Conservation (phyloP, 2,797 vertebrate genomes). For the Ibycter americanus region DNA sequence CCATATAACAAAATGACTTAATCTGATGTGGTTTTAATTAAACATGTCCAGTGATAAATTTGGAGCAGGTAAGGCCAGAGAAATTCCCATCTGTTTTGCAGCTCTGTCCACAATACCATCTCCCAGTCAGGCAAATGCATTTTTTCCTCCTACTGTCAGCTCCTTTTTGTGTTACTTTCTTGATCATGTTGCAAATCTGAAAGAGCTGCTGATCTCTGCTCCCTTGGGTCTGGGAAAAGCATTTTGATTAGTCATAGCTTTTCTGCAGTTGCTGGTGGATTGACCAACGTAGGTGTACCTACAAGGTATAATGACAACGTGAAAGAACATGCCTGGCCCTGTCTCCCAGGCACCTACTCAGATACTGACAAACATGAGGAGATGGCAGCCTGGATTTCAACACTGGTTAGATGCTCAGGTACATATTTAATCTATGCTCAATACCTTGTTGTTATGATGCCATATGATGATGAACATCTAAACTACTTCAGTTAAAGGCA, state of each 20-base stretch:
- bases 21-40: slow-evolving; percentile 54
- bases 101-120: background rate
- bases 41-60: background rate
- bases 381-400: background rate
- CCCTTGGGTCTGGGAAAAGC: background rate
- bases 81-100: slow-evolving; percentile 18
- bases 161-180: background rate
- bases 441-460: background rate
- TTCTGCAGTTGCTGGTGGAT: background rate
- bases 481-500: accelerated
- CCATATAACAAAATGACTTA: slow-evolving; percentile 31
- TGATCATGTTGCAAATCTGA: background rate
- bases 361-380: background rate
- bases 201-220: background rate
- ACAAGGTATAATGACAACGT: background rate
- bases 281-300: background rate
- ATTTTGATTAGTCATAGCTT: background rate
- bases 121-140: background rate
- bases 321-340: background rate
- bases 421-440: background rate
- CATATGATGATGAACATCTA: accelerated
- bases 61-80: background rate
- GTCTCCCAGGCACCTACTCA: background rate
- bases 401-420: background rate
- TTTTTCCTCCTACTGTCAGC: background rate